Evolutionary conservation across 1,140 invertebrate species (phyloP).

Genomic region (Heterodera schachtii): DNA sequence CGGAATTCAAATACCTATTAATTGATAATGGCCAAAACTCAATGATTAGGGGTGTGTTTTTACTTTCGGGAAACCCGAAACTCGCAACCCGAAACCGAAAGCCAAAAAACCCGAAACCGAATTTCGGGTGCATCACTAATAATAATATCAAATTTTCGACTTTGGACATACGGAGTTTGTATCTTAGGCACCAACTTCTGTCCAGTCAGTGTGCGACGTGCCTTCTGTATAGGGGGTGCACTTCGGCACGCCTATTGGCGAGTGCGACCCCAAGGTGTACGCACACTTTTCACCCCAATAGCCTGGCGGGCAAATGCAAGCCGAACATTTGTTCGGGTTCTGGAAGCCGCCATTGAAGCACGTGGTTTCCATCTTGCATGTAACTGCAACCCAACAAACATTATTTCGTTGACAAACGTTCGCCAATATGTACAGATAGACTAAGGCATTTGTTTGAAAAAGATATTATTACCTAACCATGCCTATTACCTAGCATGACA

Average conservation of each 20-base stretch:
- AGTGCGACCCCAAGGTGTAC: not conserved
- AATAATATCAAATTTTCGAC: too few species aligned
- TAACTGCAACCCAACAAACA: not conserved
- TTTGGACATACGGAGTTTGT: not conserved
- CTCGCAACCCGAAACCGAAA: too few species aligned
- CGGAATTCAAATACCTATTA: too few species aligned
- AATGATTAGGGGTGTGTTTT: too few species aligned
- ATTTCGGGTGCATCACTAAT: too few species aligned
- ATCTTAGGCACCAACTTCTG: constrained; percentile 1
- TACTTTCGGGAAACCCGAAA: too few species aligned
- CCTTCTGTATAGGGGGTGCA: too few species aligned
- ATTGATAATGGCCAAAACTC: too few species aligned
- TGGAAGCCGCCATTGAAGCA: not conserved
- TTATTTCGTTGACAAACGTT: too few species aligned
- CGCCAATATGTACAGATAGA: too few species aligned
- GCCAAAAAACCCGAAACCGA: too few species aligned
- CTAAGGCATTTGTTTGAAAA: not conserved
- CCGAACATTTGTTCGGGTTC: constrained; percentile 24
- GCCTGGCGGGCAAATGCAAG: constrained; percentile 29
- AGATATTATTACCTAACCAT: not conserved
- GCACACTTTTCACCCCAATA: constrained; percentile 28
- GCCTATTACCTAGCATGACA: too few species aligned
- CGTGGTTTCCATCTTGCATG: not conserved
- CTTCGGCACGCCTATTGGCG: constrained; percentile 12
- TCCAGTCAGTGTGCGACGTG: not conserved